A percentile compares a stretch with the other conserved stretches of the same genome.
Evolutionary conservation across 2,888 invertebrate species (phyloP).

Genomic region (Agrypnus murinus): DNA sequence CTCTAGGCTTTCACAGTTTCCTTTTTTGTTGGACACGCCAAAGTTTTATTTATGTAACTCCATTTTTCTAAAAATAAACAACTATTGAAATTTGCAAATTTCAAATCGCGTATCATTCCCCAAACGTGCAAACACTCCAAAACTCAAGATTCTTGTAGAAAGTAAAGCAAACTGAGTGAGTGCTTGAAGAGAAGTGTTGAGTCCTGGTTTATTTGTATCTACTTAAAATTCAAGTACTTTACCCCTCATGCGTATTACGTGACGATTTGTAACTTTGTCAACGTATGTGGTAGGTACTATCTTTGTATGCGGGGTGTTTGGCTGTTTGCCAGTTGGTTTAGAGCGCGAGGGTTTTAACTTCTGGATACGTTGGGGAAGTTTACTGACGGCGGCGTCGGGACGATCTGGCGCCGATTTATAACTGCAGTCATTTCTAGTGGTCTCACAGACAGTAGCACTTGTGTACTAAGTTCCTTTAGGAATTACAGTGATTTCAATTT

Average conservation of each 20-base stretch:
- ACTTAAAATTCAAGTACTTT: constrained; percentile 24
- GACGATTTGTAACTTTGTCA: constrained; percentile 49
- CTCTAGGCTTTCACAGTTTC: constrained; percentile 29
- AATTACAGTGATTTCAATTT: constrained; percentile 24
- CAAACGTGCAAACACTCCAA: no score
- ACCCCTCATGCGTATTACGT: constrained; percentile 45
- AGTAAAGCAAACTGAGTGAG: no score
- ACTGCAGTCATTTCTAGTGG: constrained; percentile 55
- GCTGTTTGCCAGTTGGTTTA: constrained; percentile 54
- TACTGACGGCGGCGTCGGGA: constrained; percentile 69
- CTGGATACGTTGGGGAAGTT: constrained; percentile 58
- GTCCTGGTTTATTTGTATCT: constrained; percentile 26
- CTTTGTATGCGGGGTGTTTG: constrained; percentile 51
- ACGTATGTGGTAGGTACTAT: constrained; percentile 43
- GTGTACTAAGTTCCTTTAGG: constrained; percentile 25
- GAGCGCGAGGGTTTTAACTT: constrained; percentile 40
- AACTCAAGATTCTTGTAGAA: no score
- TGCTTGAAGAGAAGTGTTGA: no score
- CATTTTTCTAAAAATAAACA: background rate
- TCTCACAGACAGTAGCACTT: constrained; percentile 59
- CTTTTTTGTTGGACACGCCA: constrained; percentile 14
- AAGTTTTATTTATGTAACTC: background rate
- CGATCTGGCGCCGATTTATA: constrained; percentile 70
- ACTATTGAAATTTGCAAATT: no score
- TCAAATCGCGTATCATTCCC: background rate